These are phyloP conservation scores for Nixonia krombeini DNA, from an alignment of 1,140 invertebrate genomes.

Conservation along the genomic window DNA sequence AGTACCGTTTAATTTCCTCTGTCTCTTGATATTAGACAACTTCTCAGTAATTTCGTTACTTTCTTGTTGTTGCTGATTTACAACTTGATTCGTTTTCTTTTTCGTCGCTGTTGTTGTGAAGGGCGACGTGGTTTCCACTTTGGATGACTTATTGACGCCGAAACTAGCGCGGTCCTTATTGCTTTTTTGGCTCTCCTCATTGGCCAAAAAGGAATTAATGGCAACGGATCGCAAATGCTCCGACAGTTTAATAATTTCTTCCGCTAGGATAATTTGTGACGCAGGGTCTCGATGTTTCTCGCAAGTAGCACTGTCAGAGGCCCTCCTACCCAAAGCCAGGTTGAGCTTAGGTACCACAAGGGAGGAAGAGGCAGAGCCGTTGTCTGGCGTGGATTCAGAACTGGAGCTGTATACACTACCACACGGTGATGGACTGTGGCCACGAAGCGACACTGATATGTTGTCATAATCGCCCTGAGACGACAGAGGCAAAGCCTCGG, in stretches of 20 bases:
- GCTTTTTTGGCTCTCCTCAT: no score
- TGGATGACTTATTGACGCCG: constrained; percentile 4
- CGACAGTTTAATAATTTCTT: constrained; percentile 83
- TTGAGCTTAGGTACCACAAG: constrained; percentile 39
- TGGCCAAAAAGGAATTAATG: constrained; percentile 28
- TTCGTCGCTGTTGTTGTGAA: no score
- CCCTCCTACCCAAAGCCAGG: constrained; percentile 76
- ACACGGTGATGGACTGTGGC: constrained; percentile 82
- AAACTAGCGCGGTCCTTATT: no score
- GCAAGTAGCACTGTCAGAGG: constrained; percentile 76
- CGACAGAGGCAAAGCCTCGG: neutral
- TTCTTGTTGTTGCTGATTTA: constrained; percentile 13
- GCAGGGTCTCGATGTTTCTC: constrained; percentile 55
- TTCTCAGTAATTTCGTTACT: constrained; percentile 76
- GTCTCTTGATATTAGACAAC: constrained; percentile 78
- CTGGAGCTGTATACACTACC: constrained; percentile 78
- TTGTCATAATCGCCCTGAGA: constrained; percentile 20
- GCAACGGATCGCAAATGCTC: constrained; percentile 63
- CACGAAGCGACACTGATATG: constrained; percentile 70
- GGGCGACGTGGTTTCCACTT: constrained; percentile 15
- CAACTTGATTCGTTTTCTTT: constrained; percentile 8
- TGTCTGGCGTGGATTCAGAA: constrained; percentile 46
- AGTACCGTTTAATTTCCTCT: constrained; percentile 71
- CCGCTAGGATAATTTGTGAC: constrained; percentile 72
- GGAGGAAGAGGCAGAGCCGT: constrained; percentile 18